A percentile compares a stretch with the other conserved stretches of the same genome.
Evolutionary conservation across 2,113 vertebrate genomes (phyloP).

Genomic region (Ahaetulla prasina): DNA sequence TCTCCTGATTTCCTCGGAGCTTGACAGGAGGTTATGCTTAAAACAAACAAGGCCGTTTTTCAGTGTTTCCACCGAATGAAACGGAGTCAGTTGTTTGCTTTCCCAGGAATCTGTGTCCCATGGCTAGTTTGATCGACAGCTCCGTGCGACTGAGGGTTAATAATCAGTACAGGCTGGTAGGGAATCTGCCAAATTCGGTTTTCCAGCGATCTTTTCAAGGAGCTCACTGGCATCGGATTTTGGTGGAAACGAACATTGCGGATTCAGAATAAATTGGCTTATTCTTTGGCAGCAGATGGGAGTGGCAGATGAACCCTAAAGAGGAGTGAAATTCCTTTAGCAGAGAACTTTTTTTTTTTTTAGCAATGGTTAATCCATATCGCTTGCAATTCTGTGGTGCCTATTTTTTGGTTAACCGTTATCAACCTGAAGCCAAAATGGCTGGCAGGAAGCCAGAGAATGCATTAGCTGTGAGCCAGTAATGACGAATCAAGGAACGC

Average conservation of each 20-base stretch:
- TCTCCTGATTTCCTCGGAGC: background rate
- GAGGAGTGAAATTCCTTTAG: background rate
- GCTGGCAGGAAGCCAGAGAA: background rate
- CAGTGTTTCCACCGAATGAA: background rate
- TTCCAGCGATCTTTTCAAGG: background rate
- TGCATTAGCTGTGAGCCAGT: background rate
- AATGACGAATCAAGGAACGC: background rate
- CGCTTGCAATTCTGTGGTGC: background rate
- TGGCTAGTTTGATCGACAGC: background rate
- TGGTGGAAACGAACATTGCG: background rate
- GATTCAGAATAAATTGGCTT: background rate
- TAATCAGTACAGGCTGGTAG: background rate
- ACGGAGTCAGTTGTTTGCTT: background rate
- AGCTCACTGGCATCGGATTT: background rate
- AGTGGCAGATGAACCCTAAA: background rate
- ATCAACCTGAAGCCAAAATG: background rate
- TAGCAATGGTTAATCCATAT: background rate
- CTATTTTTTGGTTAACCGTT: background rate
- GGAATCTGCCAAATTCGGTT: background rate
- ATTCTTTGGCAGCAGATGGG: background rate
- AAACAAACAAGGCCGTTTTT: background rate
- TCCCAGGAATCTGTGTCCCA: background rate
- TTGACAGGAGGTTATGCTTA: background rate
- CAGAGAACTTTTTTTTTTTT: background rate
- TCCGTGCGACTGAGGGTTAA: background rate